Percentiles rank a stretch among this genome's conserved stretches.
Conservation (phyloP, 2,888 invertebrate genomes). For the Antheraea yamamai region DNA sequence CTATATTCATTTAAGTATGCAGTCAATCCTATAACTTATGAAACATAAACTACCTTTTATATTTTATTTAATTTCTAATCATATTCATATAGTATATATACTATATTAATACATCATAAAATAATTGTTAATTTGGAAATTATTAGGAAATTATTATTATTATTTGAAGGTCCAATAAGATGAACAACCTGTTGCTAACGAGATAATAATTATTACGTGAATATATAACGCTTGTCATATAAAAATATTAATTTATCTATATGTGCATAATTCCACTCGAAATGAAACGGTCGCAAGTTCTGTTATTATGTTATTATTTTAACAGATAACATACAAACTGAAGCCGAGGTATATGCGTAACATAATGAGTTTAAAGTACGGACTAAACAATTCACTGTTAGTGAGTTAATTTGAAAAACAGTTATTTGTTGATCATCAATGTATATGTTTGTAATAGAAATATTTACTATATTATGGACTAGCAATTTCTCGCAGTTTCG, state of each 20-base stretch:
- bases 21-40: background rate
- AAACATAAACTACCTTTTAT: background rate
- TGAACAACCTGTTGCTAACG: background rate
- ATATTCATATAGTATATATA: background rate
- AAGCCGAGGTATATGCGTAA: background rate
- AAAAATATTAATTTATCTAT: background rate
- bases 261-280: background rate
- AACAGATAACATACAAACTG: background rate
- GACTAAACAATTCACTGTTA: background rate
- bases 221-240: background rate
- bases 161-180: background rate
- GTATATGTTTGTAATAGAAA: background rate
- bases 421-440: background rate
- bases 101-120: background rate
- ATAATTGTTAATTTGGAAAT: background rate
- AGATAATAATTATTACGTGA: background rate
- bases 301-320: background rate
- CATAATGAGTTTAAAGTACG: constrained; percentile 5
- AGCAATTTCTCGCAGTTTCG: too few relatives aligned
- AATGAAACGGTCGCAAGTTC: background rate
- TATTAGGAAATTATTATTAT: background rate
- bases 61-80: background rate
- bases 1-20: background rate
- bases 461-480: background rate
- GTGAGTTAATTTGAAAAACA: background rate